Percentiles rank a stretch among this genome's conserved stretches.
These are phyloP conservation scores for Phalacrocorax brasilianus DNA, from an alignment of 2,113 vertebrate genomes.

Conservation along the genomic window DNA sequence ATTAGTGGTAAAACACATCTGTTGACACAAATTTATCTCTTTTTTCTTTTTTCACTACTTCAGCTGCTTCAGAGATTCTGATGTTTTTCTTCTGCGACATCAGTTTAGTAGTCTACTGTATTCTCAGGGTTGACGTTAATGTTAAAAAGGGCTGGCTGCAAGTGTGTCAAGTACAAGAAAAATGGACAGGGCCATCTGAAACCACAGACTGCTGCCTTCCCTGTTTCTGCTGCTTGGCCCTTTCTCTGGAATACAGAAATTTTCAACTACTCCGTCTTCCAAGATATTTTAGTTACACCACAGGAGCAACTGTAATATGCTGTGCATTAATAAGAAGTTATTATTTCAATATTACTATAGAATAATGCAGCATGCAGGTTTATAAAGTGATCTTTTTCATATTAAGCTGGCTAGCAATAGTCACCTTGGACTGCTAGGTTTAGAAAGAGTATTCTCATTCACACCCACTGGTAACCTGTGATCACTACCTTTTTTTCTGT, in stretches of 20 bases:
- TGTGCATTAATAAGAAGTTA: not conserved
- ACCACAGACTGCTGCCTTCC: not conserved
- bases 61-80: not conserved
- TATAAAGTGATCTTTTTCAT: not conserved
- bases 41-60: not conserved
- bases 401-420: not conserved
- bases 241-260: not conserved
- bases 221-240: not conserved
- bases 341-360: not conserved
- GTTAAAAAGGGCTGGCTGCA: not conserved
- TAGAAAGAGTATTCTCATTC: not conserved
- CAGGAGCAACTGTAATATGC: not conserved
- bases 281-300: not conserved
- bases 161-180: not conserved
- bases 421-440: not conserved
- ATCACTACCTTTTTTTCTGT: not conserved
- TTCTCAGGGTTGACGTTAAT: not conserved
- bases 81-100: not conserved
- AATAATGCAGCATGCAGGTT: not conserved
- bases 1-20: conserved; percentile 33
- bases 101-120: not conserved
- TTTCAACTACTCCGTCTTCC: not conserved
- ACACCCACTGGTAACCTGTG: not conserved
- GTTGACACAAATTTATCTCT: not conserved
- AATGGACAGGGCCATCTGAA: not conserved